phyloP scores from a whole-genome alignment of 2,888 invertebrate species.

The Macrophya annulata region DNA sequence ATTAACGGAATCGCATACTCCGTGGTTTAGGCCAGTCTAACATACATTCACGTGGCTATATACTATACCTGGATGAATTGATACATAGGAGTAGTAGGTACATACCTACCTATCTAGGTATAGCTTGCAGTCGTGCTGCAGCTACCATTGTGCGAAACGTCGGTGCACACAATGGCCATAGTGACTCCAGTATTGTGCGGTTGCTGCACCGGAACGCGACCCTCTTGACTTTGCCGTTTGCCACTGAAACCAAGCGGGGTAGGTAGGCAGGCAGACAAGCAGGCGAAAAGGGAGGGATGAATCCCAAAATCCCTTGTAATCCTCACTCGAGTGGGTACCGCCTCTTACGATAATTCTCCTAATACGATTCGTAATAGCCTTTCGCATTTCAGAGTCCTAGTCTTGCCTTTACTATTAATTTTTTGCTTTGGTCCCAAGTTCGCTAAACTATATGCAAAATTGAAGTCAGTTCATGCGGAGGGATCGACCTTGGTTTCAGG shows the following conservation, averaged over 20 bases:
- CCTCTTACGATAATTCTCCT: slow-evolving; percentile 22
- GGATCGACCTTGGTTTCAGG: neutral
- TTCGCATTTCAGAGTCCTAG: neutral
- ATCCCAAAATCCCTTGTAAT: slow-evolving; percentile 72
- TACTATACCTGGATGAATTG: slow-evolving; percentile 1
- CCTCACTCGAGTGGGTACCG: slow-evolving; percentile 60
- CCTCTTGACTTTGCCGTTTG: slow-evolving; percentile 63
- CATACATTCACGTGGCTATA: neutral
- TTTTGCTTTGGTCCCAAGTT: neutral
- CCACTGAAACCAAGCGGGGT: slow-evolving; percentile 64
- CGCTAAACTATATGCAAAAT: slow-evolving; percentile 11
- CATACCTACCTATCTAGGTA: neutral
- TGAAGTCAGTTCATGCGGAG: neutral
- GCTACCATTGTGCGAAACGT: slow-evolving; percentile 24
- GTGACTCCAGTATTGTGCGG: slow-evolving; percentile 54
- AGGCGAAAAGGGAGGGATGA: slow-evolving; percentile 63
- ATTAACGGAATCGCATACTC: no score
- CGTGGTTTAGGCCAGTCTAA: no score
- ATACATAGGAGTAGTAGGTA: slow-evolving; percentile 10
- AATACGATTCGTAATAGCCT: slow-evolving; percentile 36
- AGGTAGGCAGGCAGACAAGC: slow-evolving; percentile 57
- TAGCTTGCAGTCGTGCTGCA: slow-evolving; percentile 21
- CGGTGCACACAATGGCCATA: slow-evolving; percentile 37
- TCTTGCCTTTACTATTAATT: neutral
- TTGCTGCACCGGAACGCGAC: slow-evolving; percentile 65